Base-by-base conservation (phyloP, 2,797 vertebrate species). In the Clarias laeviceps region DNA sequence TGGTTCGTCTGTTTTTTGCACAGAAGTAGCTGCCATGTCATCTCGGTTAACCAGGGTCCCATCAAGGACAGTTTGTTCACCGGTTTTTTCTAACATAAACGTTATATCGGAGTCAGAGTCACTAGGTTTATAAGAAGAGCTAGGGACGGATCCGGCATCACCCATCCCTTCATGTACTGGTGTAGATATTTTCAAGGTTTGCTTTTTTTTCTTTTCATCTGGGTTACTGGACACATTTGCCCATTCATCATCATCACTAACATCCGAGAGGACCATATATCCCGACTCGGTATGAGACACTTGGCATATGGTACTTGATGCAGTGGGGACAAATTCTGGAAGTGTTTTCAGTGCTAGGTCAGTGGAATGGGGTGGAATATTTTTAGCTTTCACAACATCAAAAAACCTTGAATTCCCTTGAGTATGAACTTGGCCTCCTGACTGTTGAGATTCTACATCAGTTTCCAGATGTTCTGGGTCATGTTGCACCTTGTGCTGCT, bases 231-330 rank as follows among this genome's bases (percentile, higher is more conserved):
- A 69, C 68, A 82, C 24, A 68, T 59, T 66, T 56, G 37, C 59
- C 61, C 64, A 61, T 27, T 80, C 68, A 24, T 86, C 61, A 54
- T 87, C 86, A 72, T 82, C 77, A 50, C 87, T 82, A 37, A 37
- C 57, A 82, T 88, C 86, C 61, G 87, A 87, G 64, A 88, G 45
- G 57, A 86, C 61, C 59, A 87, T 40, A 70, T 80, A 82, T 59
- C 32, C 65, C 40, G 59, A 20, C 59, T 85, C 20, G 3, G 64
- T 69, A 29, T 74, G 29, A 45, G 20, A 20, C 17, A 54, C 76
- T 61, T 88, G 80, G 37, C 72, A 56, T 83, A 77, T 14, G 12
- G 59, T 82, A 73, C 59, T 84, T 22, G 66, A 73, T 72, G 82
- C 29, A 27, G 45, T 77, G 22, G 68, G 65, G 27, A 82, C 34